A percentile compares a stretch with the other conserved stretches of the same genome.
Evolutionary conservation across 2,797 vertebrate genomes (phyloP).

Genomic region (Caiman crocodilus): DNA sequence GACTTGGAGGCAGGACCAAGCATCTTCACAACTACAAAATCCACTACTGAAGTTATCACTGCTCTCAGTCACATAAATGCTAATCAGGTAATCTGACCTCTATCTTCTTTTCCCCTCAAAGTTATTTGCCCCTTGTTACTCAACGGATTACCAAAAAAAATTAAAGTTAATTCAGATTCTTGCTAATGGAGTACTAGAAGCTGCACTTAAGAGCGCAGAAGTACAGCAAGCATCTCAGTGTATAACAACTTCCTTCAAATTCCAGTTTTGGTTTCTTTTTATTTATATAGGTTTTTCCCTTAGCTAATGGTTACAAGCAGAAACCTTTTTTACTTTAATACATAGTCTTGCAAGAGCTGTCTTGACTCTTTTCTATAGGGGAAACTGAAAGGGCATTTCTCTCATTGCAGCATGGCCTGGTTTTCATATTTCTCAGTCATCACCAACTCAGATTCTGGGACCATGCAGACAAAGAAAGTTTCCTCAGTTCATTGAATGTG

Average conservation of each 20-base stretch:
- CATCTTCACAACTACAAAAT: not conserved
- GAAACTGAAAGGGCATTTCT: not conserved
- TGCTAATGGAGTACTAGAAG: not conserved
- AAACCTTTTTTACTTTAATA: not conserved
- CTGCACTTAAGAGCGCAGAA: not conserved
- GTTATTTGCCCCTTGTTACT: not conserved
- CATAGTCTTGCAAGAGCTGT: not conserved
- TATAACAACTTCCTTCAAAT: not conserved
- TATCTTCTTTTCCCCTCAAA: not conserved
- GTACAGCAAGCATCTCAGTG: not conserved
- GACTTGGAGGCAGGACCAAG: too few species aligned
- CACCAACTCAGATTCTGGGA: not conserved
- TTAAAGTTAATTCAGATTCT: not conserved
- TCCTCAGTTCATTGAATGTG: constrained; percentile 25
- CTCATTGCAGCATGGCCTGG: not conserved
- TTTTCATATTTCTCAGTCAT: not conserved
- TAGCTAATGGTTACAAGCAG: not conserved
- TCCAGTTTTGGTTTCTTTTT: not conserved
- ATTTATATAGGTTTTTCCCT: not conserved
- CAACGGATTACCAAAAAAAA: fast-evolving
- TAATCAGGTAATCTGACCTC: not conserved
- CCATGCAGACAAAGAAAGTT: constrained; percentile 14
- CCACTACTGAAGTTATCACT: not conserved
- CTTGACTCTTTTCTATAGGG: not conserved
- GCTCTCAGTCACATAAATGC: not conserved